Conservation (phyloP, 1,140 invertebrate species). For the Brachionus asplanchnoidis region DNA sequence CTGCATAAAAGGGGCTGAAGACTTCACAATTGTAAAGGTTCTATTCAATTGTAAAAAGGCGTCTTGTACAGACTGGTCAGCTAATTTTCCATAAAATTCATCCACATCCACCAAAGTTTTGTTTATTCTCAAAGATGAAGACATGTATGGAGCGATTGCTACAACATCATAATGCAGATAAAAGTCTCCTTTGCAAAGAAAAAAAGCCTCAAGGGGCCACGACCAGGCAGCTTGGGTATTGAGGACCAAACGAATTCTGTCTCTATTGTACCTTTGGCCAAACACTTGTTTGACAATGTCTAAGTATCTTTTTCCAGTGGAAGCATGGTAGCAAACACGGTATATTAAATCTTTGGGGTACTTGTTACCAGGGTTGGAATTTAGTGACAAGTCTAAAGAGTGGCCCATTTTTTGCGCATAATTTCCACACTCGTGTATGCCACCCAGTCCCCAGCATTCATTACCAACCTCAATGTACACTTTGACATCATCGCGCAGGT, state of each 20-base stretch:
- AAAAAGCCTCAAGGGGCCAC: not conserved
- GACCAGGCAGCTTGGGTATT: not conserved
- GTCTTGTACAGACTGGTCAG: not conserved
- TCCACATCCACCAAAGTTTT: not conserved
- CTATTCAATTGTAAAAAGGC: not conserved
- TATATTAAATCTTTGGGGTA: not conserved
- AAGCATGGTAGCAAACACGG: not conserved
- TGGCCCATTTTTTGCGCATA: conserved; percentile 21
- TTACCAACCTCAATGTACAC: conserved; percentile 41
- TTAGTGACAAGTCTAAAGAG: not conserved
- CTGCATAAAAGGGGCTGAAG: too few relatives aligned
- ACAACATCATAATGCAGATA: not conserved
- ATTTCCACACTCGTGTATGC: not conserved
- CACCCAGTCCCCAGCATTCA: conserved; percentile 11
- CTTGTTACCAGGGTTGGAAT: not conserved
- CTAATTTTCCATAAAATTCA: not conserved
- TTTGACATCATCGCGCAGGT: conserved; percentile 46
- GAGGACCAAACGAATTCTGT: not conserved
- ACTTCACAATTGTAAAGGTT: too few relatives aligned
- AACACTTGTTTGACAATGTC: not conserved
- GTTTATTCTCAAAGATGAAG: not conserved
- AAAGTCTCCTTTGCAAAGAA: not conserved
- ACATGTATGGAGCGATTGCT: conserved; percentile 1
- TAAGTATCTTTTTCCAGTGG: not conserved
- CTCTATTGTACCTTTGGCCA: not conserved